Base-by-base conservation (phyloP, 1,140 invertebrate species). In the Aphidius ervi region DNA sequence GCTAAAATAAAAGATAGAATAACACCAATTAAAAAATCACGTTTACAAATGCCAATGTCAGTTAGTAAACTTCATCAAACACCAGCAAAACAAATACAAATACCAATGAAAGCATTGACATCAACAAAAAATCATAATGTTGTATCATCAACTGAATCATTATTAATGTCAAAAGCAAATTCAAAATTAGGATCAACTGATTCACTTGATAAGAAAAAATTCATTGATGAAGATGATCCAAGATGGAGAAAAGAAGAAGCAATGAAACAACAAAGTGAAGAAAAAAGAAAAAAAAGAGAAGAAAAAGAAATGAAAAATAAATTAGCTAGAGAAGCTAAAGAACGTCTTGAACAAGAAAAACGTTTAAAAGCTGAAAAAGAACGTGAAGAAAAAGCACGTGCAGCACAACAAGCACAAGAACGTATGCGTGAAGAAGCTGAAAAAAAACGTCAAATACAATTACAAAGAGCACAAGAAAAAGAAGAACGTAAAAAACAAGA, bases 291-390 rank as follows among this genome's bases (percentile, higher is more conserved):
- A 58, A 82, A 81, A 66, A 74, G 84, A 1, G 81, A 85, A 62
- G 79, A 84, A 56, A 86, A 85, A 59, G 83, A 86, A 69, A 62
- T 78, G 10, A 83, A 82, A 60, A 85, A 82, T 8, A 82, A 80
- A 57, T 75, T 82, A 61, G 78, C 79, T n/a, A 77, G 83, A 9
- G 83, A 85, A 62, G 79, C 77, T 3, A 80, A 82, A 56, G 84
- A 86, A 55, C 82, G 75, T 48, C 61, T 67, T 52, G 73, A 78
- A 9, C 47, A 68, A 47, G 76, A 76, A 69, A 75, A 75, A 70
- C 58, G 81, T 65, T 42, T 78, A 66, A 75, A 76, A 71, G 46
- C 72, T 67, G 77, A 80, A 56, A 73, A 52, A 58, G 78, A 80
- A 48, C 72, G 64, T 40, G 75, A 83, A 72, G 67, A 84, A 43